Percentiles rank a stretch among this genome's conserved stretches.
phyloP scores from a whole-genome alignment of 1,140 invertebrate genomes.

The Drosophila ogumai region DNA sequence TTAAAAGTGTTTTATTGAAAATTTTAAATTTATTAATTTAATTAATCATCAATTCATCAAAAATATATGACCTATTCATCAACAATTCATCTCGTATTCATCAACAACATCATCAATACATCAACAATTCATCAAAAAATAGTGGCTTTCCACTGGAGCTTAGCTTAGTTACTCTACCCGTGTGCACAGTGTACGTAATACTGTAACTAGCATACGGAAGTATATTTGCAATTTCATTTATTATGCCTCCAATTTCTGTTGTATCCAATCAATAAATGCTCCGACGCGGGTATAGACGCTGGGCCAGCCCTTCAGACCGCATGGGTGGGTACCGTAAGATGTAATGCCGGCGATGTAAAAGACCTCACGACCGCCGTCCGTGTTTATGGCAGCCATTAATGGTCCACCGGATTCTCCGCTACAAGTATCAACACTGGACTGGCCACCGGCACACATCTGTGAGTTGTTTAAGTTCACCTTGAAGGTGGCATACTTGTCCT shows the following conservation, averaged over 20 bases:
- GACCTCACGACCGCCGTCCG: constrained; percentile 33
- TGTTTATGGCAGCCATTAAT: constrained; percentile 84
- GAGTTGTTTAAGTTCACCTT: constrained; percentile 76
- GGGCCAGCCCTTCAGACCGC: constrained; percentile 89
- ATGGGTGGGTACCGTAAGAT: constrained; percentile 90
- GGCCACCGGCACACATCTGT: constrained; percentile 88
- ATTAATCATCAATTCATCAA: no score
- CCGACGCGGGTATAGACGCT: constrained; percentile 91
- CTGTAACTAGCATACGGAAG: no score
- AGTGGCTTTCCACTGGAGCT: no score
- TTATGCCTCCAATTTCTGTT: constrained; percentile 85
- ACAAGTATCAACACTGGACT: constrained; percentile 88
- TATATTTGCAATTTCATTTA: constrained; percentile 79
- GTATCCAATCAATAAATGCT: constrained; percentile 90
- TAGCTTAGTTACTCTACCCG: no score
- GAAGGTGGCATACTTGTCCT: constrained; percentile 56
- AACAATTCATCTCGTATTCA: background rate
- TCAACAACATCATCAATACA: no score
- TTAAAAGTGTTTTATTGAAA: background rate
- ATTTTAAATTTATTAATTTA: no score
- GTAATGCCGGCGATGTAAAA: constrained; percentile 88
- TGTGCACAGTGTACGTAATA: constrained; percentile 28
- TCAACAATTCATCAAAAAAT: no score
- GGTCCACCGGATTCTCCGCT: constrained; percentile 91
- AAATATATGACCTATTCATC: no score